Evolutionary conservation across 2,797 vertebrate genomes (phyloP).

Genomic region (Cynopterus sphinx): DNA sequence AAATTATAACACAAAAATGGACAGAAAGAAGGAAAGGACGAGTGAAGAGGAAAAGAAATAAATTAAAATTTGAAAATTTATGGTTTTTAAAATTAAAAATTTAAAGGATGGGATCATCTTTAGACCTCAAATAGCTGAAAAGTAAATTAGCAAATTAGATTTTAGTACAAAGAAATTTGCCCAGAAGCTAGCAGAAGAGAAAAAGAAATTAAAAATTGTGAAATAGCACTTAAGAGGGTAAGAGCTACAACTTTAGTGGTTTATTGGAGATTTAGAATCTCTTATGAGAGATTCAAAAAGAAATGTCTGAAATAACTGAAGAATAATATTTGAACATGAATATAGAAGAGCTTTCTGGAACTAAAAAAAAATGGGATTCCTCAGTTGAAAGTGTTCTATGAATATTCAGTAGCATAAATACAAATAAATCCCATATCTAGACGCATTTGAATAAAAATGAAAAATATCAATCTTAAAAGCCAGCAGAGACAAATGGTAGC

Average conservation of each 20-base stretch:
- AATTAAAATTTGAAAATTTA: background rate
- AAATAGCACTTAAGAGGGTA: background rate
- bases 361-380: background rate
- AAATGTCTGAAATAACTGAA: background rate
- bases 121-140: background rate
- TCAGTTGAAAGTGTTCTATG: background rate
- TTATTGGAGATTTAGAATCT: background rate
- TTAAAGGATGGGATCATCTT: background rate
- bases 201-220: background rate
- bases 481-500: background rate
- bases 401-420: background rate
- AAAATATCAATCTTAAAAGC: conserved; percentile 21
- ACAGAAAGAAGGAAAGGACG: background rate
- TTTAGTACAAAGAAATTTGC: background rate
- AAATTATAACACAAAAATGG: conserved; percentile 21
- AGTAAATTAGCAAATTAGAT: background rate
- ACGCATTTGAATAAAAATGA: background rate
- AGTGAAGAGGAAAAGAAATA: background rate
- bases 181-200: background rate
- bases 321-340: background rate
- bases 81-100: conserved; percentile 19
- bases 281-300: background rate
- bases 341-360: background rate
- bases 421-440: background rate
- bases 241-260: background rate